phyloP scores from a whole-genome alignment of 1,140 invertebrate species.

The Carcinoscorpius rotundicauda region DNA sequence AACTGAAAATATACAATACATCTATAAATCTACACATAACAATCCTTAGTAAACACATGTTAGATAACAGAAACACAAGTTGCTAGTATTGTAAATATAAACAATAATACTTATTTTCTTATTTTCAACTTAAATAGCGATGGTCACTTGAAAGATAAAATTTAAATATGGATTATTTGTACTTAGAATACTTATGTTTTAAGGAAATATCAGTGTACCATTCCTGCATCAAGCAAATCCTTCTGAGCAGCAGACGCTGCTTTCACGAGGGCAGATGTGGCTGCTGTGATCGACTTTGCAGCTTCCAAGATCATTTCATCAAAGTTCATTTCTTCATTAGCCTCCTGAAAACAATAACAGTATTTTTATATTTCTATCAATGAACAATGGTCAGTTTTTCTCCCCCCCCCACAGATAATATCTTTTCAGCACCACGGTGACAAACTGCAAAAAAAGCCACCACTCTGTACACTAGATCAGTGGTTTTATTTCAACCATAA shows the following conservation, averaged over 20 bases:
- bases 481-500: too few relatives aligned
- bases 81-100: too few relatives aligned
- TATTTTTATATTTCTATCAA: neutral
- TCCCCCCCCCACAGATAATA: too few relatives aligned
- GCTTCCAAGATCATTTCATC: slow-evolving; percentile 98
- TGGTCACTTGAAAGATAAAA: neutral
- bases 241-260: slow-evolving; percentile 90
- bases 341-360: slow-evolving; percentile 46
- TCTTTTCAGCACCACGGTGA: neutral
- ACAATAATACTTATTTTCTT: neutral
- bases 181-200: too few relatives aligned
- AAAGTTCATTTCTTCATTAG: slow-evolving; percentile 88
- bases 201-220: slow-evolving; percentile 52
- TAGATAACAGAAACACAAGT: too few relatives aligned
- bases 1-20: too few relatives aligned
- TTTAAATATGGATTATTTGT: neutral
- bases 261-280: slow-evolving; percentile 87
- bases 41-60: too few relatives aligned
- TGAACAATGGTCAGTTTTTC: too few relatives aligned
- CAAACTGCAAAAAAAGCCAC: too few relatives aligned
- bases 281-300: slow-evolving; percentile 91
- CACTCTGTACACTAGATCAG: too few relatives aligned
- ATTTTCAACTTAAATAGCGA: neutral
- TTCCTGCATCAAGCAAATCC: slow-evolving; percentile 71
- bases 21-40: too few relatives aligned